Evolutionary conservation across 1,140 invertebrate genomes (phyloP), one percentile per base, ranked within the genome.

Genomic region (Pseudomyrmex sp.): DNA sequence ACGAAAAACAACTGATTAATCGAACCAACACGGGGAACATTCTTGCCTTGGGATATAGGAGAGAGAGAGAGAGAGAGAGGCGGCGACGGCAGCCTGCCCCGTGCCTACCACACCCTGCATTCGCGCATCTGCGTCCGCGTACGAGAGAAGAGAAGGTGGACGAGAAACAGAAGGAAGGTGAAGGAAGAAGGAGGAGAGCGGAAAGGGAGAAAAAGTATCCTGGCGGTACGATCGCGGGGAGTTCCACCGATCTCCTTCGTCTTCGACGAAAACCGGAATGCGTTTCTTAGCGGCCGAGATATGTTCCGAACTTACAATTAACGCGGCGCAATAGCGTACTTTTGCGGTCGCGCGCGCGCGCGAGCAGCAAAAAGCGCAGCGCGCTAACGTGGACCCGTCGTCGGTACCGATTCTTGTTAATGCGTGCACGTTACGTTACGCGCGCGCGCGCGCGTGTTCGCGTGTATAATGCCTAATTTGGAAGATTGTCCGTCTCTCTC

Each of bases 1-100:
- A 86, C 87, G 88, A 89, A 89, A 89, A 89, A 89, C 85, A 72
- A 86, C 87, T 89, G 88, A 89, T 89, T 89, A 89, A 89, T 89
- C 88, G 88, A 89, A 89, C 84, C 88, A 89, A 89, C 88, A 89
- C 88, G 87, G 87, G 35, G 87, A 88, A 83, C 88, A 89, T 89
- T 88, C 87, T 84, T 88, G 59, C 73, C 20, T 26, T 44, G 48
- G 63, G 23, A 72, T 73, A 87, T 18, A 76, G 18, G 59, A 70
- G 26, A 18, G 18, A 18, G 18, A 18, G 18, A 48, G 20, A 26
- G 15, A 48, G 18, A 26, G 9, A 12, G 18, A n/a, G 8, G 48
- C 23, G 50, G 20, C 26, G 48, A 18, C 26, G 20, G 13, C 50
- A 13, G 75, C 52, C 76, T 26, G 76, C 20, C 23, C 59, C 23